Percentiles rank a stretch among this genome's conserved stretches.
Conservation (phyloP, 2,797 vertebrate species). For the Lycodopsis pacificus region DNA sequence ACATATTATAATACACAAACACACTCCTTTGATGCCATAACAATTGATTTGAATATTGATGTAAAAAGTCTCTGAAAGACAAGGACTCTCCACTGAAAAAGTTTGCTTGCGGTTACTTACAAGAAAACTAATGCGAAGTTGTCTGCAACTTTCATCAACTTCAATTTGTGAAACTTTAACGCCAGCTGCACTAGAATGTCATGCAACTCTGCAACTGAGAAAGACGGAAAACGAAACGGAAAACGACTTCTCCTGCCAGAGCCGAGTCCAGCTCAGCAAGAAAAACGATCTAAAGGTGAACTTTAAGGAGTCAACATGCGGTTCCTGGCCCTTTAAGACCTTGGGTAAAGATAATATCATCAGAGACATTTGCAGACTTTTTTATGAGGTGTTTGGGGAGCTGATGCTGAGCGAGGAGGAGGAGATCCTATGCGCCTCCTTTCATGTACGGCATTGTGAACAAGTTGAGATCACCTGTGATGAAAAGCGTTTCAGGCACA, state of each 20-base stretch:
- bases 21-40: constrained; percentile 29
- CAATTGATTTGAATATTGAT: background rate
- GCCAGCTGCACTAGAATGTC: constrained; percentile 5
- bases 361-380: constrained; percentile 39
- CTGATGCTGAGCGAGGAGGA: constrained; percentile 46
- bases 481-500: constrained; percentile 70
- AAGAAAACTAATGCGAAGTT: constrained; percentile 6
- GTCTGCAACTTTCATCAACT: constrained; percentile 25
- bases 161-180: constrained; percentile 23
- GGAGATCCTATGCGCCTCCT: constrained; percentile 49
- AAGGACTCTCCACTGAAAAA: background rate
- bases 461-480: constrained; percentile 65
- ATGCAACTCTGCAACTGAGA: constrained; percentile 15
- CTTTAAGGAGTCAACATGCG: constrained; percentile 34
- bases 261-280: constrained; percentile 16
- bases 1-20: constrained; percentile 42
- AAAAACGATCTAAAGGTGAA: constrained; percentile 28
- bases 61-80: background rate
- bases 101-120: background rate
- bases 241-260: constrained; percentile 20
- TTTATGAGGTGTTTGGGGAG: constrained; percentile 29
- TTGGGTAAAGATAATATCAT: constrained; percentile 38
- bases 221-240: constrained; percentile 24
- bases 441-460: constrained; percentile 70
- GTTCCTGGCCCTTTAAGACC: constrained; percentile 25